Percentiles rank a stretch among this genome's conserved stretches.
phyloP scores from a whole-genome alignment of 2,113 vertebrate species.

The Recurvirostra avosetta region DNA sequence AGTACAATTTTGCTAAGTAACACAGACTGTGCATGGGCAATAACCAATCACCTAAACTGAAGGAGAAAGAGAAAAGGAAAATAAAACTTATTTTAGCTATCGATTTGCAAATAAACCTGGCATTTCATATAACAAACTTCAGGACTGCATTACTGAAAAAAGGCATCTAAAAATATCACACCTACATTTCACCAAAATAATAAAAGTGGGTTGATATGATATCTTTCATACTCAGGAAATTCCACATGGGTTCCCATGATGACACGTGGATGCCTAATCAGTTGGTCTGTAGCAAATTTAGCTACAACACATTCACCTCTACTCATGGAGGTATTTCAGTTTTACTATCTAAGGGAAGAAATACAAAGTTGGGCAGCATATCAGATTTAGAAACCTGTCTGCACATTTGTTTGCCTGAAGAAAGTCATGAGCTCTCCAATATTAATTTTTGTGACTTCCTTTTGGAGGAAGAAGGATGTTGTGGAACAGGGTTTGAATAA shows the following conservation, averaged over 20 bases:
- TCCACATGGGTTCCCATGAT: neutral
- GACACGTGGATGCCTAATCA: neutral
- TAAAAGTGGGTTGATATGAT: neutral
- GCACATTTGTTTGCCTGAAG: neutral
- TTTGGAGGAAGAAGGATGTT: neutral
- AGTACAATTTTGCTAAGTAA: neutral
- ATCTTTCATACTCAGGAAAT: slow-evolving; percentile 10
- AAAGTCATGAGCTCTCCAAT: neutral
- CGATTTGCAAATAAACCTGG: neutral
- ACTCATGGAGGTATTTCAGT: neutral
- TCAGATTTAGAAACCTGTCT: neutral
- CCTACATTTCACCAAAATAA: neutral
- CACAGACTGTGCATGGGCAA: neutral
- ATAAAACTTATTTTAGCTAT: neutral
- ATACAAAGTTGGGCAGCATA: neutral
- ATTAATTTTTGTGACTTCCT: neutral
- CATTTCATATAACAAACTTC: neutral
- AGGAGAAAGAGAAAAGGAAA: neutral
- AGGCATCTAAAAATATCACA: neutral
- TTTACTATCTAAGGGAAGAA: neutral
- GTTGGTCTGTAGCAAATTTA: neutral
- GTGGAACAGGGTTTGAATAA: neutral
- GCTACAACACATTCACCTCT: neutral
- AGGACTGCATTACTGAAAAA: neutral
- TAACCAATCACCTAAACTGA: neutral